These are phyloP conservation scores for Galaxias olidus DNA, from an alignment of 2,797 vertebrate genomes.

Conservation along the genomic window DNA sequence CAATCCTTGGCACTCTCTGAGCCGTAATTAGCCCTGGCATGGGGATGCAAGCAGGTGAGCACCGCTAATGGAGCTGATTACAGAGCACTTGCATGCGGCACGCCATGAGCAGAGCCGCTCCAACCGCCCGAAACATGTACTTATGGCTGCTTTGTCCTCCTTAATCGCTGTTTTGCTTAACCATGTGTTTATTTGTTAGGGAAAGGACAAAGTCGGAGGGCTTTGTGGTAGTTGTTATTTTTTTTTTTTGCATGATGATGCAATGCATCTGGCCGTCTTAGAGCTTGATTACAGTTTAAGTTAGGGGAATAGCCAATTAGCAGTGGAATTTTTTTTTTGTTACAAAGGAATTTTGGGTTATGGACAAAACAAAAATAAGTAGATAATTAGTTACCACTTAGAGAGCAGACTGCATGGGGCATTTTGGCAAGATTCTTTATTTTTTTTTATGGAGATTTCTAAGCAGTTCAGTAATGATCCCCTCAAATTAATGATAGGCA, in stretches of 20 bases:
- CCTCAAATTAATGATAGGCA: slow-evolving; percentile 56
- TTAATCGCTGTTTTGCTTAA: slow-evolving; percentile 24
- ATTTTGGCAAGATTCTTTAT: slow-evolving; percentile 32
- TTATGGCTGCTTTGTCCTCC: slow-evolving; percentile 29
- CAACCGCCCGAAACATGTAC: slow-evolving; percentile 24
- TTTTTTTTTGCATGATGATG: not conserved
- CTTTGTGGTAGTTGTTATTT: not conserved
- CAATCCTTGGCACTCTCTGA: slow-evolving; percentile 21
- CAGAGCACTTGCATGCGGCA: slow-evolving; percentile 31
- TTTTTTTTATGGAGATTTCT: slow-evolving; percentile 55
- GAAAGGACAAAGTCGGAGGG: slow-evolving; percentile 2
- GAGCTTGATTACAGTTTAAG: slow-evolving; percentile 20
- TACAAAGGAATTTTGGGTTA: slow-evolving; percentile 13
- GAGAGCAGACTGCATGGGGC: slow-evolving; percentile 19
- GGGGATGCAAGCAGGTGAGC: slow-evolving; percentile 56
- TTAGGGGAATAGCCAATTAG: not conserved
- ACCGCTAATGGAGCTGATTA: slow-evolving; percentile 52
- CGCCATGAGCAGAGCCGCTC: slow-evolving; percentile 27
- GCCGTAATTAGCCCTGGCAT: slow-evolving; percentile 59
- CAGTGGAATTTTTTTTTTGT: too few species aligned
- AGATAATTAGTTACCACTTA: slow-evolving; percentile 40
- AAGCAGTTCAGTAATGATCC: slow-evolving; percentile 48
- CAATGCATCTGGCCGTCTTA: not conserved
- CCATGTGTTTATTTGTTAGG: slow-evolving; percentile 20
- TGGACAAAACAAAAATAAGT: slow-evolving; percentile 8